phyloP scores from a whole-genome alignment of 2,797 vertebrate genomes.

The Basileuterus tristriatus region DNA sequence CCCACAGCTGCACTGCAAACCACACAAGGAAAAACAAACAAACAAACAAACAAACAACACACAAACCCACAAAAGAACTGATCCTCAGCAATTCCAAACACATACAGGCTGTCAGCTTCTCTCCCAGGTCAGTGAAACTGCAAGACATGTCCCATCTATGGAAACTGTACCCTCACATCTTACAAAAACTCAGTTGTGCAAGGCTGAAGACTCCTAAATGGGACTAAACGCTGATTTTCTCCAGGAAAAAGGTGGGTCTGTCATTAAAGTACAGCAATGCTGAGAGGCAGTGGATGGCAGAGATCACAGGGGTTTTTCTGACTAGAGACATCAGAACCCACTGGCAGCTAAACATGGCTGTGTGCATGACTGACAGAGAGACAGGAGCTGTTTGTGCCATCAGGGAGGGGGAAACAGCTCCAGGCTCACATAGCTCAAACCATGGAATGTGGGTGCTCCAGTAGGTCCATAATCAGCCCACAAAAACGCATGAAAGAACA shows the following conservation, averaged over 20 bases:
- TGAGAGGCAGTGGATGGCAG: background rate
- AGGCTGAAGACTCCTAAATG: background rate
- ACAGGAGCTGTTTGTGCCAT: background rate
- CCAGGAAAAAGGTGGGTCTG: background rate
- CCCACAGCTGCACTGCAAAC: background rate
- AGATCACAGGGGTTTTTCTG: background rate
- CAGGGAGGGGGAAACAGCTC: background rate
- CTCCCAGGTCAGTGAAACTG: background rate
- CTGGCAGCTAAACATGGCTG: background rate
- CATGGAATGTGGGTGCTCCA: background rate
- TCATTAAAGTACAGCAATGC: background rate
- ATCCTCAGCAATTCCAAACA: background rate
- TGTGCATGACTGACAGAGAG: background rate
- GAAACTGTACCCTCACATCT: background rate
- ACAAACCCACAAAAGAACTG: background rate
- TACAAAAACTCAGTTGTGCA: background rate
- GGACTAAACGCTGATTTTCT: background rate
- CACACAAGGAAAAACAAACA: background rate
- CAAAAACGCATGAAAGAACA: background rate
- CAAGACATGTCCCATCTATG: fast-evolving
- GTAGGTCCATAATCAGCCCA: background rate
- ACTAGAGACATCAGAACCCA: background rate
- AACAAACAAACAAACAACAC: background rate
- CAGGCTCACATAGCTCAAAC: background rate
- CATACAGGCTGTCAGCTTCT: background rate